Conservation (phyloP, 2,113 vertebrate species). For the Cacatua alba region DNA sequence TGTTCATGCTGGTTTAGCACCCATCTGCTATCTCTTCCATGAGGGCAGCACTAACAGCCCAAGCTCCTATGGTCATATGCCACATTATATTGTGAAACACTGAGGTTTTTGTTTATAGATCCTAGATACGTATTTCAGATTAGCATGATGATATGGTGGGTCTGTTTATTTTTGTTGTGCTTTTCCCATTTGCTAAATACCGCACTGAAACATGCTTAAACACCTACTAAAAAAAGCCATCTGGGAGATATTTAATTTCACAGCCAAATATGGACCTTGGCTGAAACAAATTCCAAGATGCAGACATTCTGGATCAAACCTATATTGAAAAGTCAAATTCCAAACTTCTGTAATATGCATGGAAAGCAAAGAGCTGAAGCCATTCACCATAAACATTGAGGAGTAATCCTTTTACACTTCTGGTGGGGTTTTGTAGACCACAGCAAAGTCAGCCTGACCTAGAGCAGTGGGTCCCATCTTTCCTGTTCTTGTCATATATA, state of each 20-base stretch:
- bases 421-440: rapidly evolving
- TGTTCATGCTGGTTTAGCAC: neutral
- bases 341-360: neutral
- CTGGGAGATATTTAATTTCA: neutral
- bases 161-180: neutral
- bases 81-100: too few species aligned
- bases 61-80: neutral
- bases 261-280: neutral
- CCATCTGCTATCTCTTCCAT: neutral
- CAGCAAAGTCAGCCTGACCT: neutral
- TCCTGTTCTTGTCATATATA: neutral
- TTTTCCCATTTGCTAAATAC: neutral
- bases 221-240: neutral
- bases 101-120: too few species aligned
- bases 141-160: too few species aligned
- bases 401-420: neutral
- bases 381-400: neutral
- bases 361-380: neutral
- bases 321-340: neutral
- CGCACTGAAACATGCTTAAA: neutral
- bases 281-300: neutral
- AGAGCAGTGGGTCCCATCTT: neutral
- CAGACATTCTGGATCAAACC: neutral
- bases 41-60: neutral
- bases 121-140: too few species aligned